Evolutionary conservation across 2,888 invertebrate species (phyloP).

Genomic region (Lithophane leautieri): DNA sequence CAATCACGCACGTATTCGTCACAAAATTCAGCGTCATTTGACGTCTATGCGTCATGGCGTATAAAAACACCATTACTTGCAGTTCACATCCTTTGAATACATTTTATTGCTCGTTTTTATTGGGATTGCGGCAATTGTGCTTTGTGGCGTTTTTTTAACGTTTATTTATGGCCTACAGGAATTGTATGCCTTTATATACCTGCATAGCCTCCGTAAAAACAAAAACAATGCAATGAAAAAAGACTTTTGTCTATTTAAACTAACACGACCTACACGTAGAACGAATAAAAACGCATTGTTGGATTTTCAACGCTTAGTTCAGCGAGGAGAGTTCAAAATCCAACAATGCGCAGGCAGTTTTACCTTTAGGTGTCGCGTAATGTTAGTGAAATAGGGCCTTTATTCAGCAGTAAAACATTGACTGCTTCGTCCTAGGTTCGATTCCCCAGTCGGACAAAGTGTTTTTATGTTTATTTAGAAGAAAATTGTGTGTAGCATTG

Average conservation of each 20-base stretch:
- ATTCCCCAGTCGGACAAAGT: neutral
- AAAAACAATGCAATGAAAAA: neutral
- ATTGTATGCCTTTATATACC: conserved; percentile 7
- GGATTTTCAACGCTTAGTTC: neutral
- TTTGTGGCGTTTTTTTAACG: conserved; percentile 9
- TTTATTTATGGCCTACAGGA: conserved; percentile 11
- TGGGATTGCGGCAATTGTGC: conserved; percentile 17
- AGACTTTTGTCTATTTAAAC: neutral
- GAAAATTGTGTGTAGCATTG: neutral
- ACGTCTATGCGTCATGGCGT: neutral
- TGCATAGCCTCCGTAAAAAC: neutral
- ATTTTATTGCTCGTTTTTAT: conserved; percentile 27
- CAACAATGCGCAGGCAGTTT: neutral
- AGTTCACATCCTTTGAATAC: conserved; percentile 20
- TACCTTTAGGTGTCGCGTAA: neutral
- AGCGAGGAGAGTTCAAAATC: neutral
- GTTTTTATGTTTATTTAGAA: neutral
- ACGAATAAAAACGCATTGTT: neutral
- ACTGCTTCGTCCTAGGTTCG: neutral
- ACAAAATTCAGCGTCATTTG: neutral
- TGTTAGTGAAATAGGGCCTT: neutral
- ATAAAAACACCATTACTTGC: conserved; percentile 1
- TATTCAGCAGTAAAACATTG: neutral
- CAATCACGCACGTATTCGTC: neutral
- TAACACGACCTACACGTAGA: neutral